Evolutionary conservation across 1,140 invertebrate species (phyloP), one percentile per base, ranked within the genome.

Genomic region (Tetraneura akinire): DNA sequence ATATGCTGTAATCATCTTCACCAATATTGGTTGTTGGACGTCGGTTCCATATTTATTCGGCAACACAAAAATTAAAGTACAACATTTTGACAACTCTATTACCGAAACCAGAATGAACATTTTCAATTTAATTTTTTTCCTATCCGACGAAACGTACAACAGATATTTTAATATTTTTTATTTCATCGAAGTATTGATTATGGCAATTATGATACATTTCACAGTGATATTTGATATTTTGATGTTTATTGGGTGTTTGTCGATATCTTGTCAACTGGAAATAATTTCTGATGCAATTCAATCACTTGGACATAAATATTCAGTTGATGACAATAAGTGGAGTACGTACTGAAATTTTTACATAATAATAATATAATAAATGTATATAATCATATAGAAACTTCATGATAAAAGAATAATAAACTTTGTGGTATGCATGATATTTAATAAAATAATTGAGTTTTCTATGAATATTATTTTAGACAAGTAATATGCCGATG

Each of bases 251-350:
- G 9, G 37, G 32, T 64, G 62, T 64, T 37, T 64, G 10, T 23
- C 62, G 5, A n/a, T 64, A n/a, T 64, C n/a, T 37, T 64, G 32
- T 23, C 62, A 64, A 64, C 10, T 64, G 18, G 62, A 64, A 64
- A 64, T 32, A 13, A 64, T 64, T 13, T 37, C 29, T 37, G 32
- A 42, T 13, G 11, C 29, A 21, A 42, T 64, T 8, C 2, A 42
- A 64, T 64, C 32, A 21, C n/a, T 64, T 11, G 62, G 29, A 0
- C 18, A 64, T 18, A n/a, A 21, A 64, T 13, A 3, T 21, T n/a
- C 18, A 14, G 3, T 1, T 18, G 16, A 62, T 62, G 32, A n/a
- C 32, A 21, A 47, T 14, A 14, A 13, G 10, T 47, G 37, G 0
- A 42, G 62, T 64, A n/a, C 62, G 62, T 37, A 37, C 32, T n/a